These are phyloP conservation scores for Sphaeridia pumilis DNA, from an alignment of 2,888 invertebrate species.

Conservation along the genomic window DNA sequence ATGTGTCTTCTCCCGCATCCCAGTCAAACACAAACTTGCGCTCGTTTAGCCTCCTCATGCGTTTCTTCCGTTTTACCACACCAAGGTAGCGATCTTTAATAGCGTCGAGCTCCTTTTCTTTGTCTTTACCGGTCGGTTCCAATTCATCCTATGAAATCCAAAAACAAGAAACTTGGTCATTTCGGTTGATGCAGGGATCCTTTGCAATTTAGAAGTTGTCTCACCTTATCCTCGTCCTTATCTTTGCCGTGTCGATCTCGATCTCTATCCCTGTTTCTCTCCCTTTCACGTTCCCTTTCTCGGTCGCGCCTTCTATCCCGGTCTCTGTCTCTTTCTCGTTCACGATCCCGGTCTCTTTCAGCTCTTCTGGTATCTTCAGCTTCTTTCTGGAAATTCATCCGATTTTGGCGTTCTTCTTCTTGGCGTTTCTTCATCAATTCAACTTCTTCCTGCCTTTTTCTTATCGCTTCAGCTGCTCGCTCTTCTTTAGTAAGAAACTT, in stretches of 20 bases:
- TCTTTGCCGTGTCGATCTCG: constrained; percentile 13
- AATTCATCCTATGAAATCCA: too few relatives aligned
- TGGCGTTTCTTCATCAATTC: constrained; percentile 61
- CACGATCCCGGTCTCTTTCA: constrained; percentile 34
- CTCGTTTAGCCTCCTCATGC: constrained; percentile 88
- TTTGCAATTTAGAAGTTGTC: too few relatives aligned
- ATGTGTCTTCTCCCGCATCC: constrained; percentile 98
- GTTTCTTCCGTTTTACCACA: constrained; percentile 78
- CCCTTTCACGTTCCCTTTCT: constrained; percentile 40
- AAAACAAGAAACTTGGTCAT: too few relatives aligned
- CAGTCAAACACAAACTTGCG: constrained; percentile 99
- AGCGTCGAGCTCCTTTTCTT: constrained; percentile 85
- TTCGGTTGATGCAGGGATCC: too few relatives aligned
- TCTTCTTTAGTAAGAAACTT: constrained; percentile 95
- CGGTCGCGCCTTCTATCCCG: constrained; percentile 29
- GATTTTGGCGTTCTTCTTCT: constrained; percentile 56
- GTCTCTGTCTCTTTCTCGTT: too few relatives aligned
- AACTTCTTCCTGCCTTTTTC: constrained; percentile 77
- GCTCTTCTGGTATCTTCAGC: constrained; percentile 35
- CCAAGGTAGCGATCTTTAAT: constrained; percentile 93
- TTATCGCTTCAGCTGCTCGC: constrained; percentile 75
- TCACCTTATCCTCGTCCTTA: neutral
- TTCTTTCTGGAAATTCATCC: constrained; percentile 44
- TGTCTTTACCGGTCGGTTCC: constrained; percentile 52
- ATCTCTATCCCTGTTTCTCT: too few relatives aligned